phyloP scores from a whole-genome alignment of 2,888 invertebrate genomes.

The Drosophila leonis region DNA sequence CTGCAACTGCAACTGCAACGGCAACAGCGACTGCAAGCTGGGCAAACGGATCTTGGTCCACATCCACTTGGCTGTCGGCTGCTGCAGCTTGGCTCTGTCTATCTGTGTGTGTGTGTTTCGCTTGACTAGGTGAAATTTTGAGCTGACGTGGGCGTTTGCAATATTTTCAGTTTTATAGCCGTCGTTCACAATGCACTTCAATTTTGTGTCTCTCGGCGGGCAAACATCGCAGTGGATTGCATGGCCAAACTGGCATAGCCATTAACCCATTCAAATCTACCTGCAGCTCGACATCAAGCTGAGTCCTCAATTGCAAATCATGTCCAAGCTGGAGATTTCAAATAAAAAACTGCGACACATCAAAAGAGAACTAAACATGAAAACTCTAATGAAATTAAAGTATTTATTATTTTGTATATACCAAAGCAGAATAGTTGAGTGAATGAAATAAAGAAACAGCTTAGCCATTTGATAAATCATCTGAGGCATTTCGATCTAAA shows the following conservation, averaged over 20 bases:
- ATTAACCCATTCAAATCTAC: constrained; percentile 55
- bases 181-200: constrained; percentile 56
- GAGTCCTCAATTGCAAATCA: constrained; percentile 26
- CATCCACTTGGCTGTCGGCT: constrained; percentile 54
- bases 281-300: constrained; percentile 40
- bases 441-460: not conserved
- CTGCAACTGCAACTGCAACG: constrained; percentile 18
- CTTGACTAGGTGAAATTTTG: constrained; percentile 70
- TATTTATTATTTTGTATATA: not conserved
- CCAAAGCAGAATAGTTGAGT: too few relatives aligned
- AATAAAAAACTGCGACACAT: not conserved
- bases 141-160: constrained; percentile 65
- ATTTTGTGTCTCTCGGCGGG: constrained; percentile 52
- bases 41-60: constrained; percentile 69
- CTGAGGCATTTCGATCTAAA: not conserved
- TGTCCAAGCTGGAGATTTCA: constrained; percentile 1
- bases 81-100: constrained; percentile 37
- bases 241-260: constrained; percentile 38
- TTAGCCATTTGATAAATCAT: constrained; percentile 4
- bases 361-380: too few relatives aligned
- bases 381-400: not conserved
- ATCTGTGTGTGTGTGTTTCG: constrained; percentile 30
- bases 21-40: constrained; percentile 18
- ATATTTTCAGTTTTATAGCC: constrained; percentile 71
- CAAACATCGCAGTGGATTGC: constrained; percentile 25